Evolutionary conservation across 2,113 vertebrate genomes (phyloP).

Genomic region (Seriola aureovittata): DNA sequence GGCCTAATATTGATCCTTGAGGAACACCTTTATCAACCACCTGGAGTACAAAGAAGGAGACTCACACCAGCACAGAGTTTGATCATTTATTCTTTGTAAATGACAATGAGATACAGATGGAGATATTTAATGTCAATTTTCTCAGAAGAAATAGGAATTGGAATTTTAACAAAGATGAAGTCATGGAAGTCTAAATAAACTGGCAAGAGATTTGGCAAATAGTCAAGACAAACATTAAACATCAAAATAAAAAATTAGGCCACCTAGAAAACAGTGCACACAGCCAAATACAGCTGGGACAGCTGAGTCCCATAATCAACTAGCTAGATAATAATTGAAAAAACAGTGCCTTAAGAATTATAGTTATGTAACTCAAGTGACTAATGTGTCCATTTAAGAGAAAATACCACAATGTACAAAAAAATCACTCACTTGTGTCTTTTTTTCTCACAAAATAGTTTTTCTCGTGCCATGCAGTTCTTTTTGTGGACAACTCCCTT

Average conservation of each 20-base stretch:
- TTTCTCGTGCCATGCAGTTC: background rate
- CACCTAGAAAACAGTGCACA: background rate
- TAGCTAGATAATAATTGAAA: too few species aligned
- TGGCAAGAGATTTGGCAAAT: too few species aligned
- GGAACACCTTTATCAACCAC: background rate
- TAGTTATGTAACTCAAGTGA: background rate
- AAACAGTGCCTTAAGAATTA: too few species aligned
- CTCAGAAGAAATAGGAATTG: background rate
- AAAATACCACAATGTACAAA: background rate
- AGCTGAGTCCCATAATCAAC: background rate
- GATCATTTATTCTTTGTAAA: slow-evolving; percentile 2
- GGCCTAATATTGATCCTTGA: background rate
- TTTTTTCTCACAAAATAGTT: too few species aligned
- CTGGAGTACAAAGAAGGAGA: background rate
- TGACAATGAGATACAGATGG: background rate
- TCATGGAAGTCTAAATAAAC: too few species aligned
- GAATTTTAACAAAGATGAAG: background rate
- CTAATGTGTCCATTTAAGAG: background rate
- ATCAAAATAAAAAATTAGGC: too few species aligned
- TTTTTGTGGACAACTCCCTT: background rate
- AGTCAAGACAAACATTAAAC: too few species aligned
- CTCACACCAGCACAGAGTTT: background rate
- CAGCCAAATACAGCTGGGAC: background rate
- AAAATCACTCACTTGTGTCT: background rate
- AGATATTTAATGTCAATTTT: background rate